Conservation (phyloP, 2,888 invertebrate genomes). For the Eurois occulta region DNA sequence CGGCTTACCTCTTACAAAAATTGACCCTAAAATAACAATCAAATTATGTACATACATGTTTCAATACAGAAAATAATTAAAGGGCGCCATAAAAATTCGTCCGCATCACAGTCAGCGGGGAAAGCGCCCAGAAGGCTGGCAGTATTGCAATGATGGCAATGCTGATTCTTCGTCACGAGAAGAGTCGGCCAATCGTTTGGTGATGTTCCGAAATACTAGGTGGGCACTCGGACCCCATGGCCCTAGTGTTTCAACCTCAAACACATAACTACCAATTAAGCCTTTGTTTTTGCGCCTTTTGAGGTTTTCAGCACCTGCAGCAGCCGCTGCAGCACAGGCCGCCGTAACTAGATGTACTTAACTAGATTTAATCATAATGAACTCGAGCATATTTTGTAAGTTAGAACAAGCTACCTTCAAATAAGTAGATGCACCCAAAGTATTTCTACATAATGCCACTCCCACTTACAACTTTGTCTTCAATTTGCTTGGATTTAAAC, state of each 20-base stretch:
- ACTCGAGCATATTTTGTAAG: neutral
- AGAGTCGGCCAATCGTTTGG: neutral
- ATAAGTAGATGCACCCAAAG: neutral
- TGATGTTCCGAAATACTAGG: neutral
- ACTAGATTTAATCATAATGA: neutral
- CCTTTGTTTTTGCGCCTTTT: neutral
- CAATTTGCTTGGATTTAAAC: constrained; percentile 38
- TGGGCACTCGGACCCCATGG: neutral
- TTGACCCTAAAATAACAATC: too few species aligned
- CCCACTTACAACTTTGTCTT: constrained; percentile 34
- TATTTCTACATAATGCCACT: constrained; percentile 10
- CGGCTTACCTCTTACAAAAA: too few species aligned
- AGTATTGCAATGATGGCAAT: neutral
- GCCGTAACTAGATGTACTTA: neutral
- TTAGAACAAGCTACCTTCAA: neutral
- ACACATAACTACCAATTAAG: neutral
- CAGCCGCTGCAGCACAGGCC: neutral
- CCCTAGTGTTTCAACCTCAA: neutral
- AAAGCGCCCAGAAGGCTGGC: neutral
- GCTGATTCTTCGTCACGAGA: neutral
- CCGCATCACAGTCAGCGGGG: neutral
- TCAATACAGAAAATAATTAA: neutral
- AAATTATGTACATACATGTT: neutral
- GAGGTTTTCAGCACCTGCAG: neutral
- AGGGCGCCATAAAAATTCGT: neutral